Evolutionary conservation across 2,797 vertebrate genomes (phyloP), one percentile per base, ranked within the genome.

Genomic region (Lacerta bilineata): DNA sequence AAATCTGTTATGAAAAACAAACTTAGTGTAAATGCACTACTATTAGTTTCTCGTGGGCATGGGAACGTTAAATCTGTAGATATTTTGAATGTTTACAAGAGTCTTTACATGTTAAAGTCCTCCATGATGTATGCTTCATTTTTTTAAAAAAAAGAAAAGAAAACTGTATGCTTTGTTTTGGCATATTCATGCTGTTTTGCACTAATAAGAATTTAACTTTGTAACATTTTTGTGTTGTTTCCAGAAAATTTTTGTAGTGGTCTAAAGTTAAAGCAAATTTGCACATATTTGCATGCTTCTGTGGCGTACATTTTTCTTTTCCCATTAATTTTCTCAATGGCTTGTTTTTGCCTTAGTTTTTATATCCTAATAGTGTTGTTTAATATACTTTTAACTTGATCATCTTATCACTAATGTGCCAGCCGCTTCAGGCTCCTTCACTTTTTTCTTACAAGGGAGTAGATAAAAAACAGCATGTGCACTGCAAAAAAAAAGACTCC

Each of bases 141-240:
- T 76, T 71, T 72, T 72, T 36, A 83, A 13, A 46, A 36, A 79
- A 66, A 59, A 59, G 5, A 33, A 79, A 84, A 80, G 69, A 79
- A 92, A 93, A 87, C 92, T 93, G 93, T 95, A 95, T 95, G 95
- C 96, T 95, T 96, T 96, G 95, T 97, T 96, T 95, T 93, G 93
- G 95, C 95, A 96, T 96, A 96, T 94, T 96, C 97, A 97, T 96
- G 96, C 97, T 97, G 96, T 82, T 97, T 97, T 97, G 97, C 97
- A 97, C 97, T 97, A 96, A 95, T 96, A 94, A 95, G 91, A 90
- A 94, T 92, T 94, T 96, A 95, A 96, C 94, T 96, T 95, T 94
- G 88, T 96, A 96, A 96, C 96, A 93, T 93, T 95, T 82, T 96
- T 97, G 92, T 95, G 94, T 96, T 96, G 93, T 93, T 96, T 96